These are phyloP conservation scores for Muntiacus reevesi DNA, from an alignment of 2,113 vertebrate genomes.

Conservation along the genomic window DNA sequence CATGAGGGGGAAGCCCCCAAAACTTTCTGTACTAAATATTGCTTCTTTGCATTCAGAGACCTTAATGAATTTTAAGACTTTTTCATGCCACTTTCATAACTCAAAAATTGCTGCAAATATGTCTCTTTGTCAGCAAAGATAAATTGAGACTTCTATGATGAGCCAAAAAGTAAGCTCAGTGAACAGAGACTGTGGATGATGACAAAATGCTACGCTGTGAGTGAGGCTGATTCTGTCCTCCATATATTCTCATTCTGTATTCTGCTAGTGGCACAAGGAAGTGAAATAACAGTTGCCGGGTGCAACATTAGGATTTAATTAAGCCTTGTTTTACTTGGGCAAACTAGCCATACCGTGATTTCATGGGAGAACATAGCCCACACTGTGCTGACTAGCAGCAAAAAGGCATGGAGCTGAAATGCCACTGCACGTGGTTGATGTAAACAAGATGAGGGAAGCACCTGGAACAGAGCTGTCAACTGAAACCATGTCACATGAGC, in stretches of 20 bases:
- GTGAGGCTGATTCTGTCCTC: background rate
- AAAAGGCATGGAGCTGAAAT: background rate
- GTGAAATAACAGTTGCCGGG: slow-evolving; percentile 1
- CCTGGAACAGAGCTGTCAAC: background rate
- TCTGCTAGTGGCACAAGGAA: slow-evolving; percentile 27
- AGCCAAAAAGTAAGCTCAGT: background rate
- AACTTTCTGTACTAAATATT: background rate
- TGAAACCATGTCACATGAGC: background rate
- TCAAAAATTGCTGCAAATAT: background rate
- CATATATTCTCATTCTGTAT: background rate
- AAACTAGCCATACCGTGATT: background rate
- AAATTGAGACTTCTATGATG: background rate
- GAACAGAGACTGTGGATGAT: background rate
- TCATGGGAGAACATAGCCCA: background rate
- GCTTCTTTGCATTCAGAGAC: background rate
- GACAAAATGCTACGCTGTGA: background rate
- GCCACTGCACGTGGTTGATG: background rate
- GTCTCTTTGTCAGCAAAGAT: background rate
- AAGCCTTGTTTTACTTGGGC: slow-evolving; percentile 58
- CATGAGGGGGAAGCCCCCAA: rapidly evolving
- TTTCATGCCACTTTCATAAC: background rate
- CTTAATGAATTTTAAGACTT: background rate
- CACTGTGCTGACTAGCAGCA: background rate
- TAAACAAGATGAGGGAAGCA: background rate
- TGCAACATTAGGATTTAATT: slow-evolving; percentile 67